Evolutionary conservation across 1,140 invertebrate species (phyloP).

Genomic region (Helicoverpa armigera): DNA sequence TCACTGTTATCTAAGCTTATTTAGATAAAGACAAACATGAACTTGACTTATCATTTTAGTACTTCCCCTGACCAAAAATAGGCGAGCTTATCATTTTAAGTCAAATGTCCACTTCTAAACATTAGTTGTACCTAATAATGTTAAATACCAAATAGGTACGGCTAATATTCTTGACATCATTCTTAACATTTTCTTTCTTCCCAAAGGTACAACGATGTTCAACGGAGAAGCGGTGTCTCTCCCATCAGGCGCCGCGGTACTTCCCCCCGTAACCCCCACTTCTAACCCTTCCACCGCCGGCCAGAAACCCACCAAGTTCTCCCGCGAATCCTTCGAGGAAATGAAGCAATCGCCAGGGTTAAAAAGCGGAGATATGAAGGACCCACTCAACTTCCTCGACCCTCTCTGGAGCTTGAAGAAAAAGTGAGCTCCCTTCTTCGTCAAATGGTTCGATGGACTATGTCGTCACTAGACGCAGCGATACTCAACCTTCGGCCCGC

Average conservation of each 20-base stretch:
- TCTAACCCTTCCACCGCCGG: conserved; percentile 53
- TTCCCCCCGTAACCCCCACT: conserved; percentile 67
- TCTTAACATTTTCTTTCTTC: background rate
- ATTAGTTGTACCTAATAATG: too few relatives aligned
- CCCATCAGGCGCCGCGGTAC: conserved; percentile 72
- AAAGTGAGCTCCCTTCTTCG: conserved; percentile 64
- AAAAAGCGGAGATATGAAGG: conserved; percentile 85
- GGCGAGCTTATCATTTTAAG: background rate
- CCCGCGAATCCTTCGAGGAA: conserved; percentile 84
- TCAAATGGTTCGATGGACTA: background rate
- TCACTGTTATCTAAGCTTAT: background rate
- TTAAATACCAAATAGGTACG: too few relatives aligned
- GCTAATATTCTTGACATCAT: background rate
- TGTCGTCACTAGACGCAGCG: conserved; percentile 8
- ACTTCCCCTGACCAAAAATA: background rate
- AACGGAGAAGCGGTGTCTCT: conserved; percentile 81
- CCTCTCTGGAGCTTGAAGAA: conserved; percentile 88
- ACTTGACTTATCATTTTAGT: background rate
- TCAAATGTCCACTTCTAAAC: background rate
- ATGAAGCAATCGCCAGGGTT: conserved; percentile 83
- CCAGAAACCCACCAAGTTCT: conserved; percentile 68
- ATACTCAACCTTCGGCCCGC: conserved; percentile 21
- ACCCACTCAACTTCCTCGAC: conserved; percentile 87
- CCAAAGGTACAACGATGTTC: conserved; percentile 80
- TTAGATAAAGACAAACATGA: background rate